Evolutionary conservation across 2,888 invertebrate genomes (phyloP).

Genomic region (Sericinus montela): DNA sequence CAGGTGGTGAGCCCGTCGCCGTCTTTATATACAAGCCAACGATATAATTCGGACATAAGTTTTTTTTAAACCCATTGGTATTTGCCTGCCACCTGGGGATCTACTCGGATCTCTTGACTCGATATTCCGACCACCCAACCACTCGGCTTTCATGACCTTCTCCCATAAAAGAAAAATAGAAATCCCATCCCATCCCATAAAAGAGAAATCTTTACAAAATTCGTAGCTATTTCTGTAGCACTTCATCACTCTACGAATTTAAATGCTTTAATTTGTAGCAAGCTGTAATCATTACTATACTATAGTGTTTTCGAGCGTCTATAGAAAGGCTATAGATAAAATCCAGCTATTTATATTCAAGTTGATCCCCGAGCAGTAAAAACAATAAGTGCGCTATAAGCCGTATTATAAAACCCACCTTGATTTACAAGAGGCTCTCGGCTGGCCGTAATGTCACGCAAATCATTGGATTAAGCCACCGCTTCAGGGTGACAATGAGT

Average conservation of each 20-base stretch:
- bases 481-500: constrained; percentile 23
- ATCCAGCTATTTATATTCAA: constrained; percentile 17
- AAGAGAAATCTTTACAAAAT: background rate
- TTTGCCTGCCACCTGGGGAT: too few species aligned
- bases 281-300: background rate
- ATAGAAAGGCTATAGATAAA: background rate
- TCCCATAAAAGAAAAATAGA: too few species aligned
- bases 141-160: too few species aligned
- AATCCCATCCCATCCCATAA: background rate
- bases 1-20: too few species aligned
- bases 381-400: constrained; percentile 21
- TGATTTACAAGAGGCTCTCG: constrained; percentile 31
- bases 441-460: constrained; percentile 47
- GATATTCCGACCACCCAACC: too few species aligned
- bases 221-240: background rate
- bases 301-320: background rate
- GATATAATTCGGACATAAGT: too few species aligned
- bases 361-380: constrained; percentile 15
- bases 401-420: constrained; percentile 19
- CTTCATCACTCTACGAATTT: background rate
- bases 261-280: too few species aligned
- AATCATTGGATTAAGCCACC: constrained; percentile 53
- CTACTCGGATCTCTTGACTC: too few species aligned
- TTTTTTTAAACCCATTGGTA: too few species aligned
- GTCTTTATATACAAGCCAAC: too few species aligned